Conservation (phyloP, 2,888 invertebrate genomes). For the Tortricodes alternella region DNA sequence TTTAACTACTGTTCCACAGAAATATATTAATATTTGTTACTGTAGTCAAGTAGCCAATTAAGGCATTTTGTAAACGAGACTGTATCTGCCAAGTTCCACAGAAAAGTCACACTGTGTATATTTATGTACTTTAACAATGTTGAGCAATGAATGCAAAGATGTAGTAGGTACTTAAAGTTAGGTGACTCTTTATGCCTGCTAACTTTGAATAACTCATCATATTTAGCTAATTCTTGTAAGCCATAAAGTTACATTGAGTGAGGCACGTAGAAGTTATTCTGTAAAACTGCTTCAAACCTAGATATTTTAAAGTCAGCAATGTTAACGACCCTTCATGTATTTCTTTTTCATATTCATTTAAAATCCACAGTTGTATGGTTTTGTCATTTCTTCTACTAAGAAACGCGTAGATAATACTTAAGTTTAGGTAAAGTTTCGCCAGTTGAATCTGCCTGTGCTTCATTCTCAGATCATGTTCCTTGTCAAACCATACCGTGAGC, state of each 20-base stretch:
- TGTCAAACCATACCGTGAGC: background rate
- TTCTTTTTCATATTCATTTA: too few species aligned
- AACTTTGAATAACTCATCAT: background rate
- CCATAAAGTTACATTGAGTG: background rate
- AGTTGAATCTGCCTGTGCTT: background rate
- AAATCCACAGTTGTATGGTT: too few species aligned
- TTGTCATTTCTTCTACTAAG: background rate
- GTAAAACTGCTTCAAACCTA: background rate
- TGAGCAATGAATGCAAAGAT: too few species aligned
- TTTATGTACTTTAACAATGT: too few species aligned
- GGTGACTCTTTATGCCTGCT: background rate
- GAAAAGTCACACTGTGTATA: too few species aligned
- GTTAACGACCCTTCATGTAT: background rate
- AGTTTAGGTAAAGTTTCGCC: background rate
- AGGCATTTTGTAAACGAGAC: too few species aligned
- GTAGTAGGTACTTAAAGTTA: too few species aligned
- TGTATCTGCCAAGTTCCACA: too few species aligned
- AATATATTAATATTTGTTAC: too few species aligned
- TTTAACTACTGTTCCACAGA: too few species aligned
- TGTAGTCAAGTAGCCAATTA: too few species aligned
- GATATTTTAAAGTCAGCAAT: background rate
- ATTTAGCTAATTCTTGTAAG: background rate
- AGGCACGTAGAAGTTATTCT: too few species aligned
- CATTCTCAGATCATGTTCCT: slow-evolving; percentile 14
- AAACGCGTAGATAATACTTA: background rate